These are phyloP conservation scores for Limenitis camilla DNA, from an alignment of 2,888 invertebrate species.

Conservation along the genomic window DNA sequence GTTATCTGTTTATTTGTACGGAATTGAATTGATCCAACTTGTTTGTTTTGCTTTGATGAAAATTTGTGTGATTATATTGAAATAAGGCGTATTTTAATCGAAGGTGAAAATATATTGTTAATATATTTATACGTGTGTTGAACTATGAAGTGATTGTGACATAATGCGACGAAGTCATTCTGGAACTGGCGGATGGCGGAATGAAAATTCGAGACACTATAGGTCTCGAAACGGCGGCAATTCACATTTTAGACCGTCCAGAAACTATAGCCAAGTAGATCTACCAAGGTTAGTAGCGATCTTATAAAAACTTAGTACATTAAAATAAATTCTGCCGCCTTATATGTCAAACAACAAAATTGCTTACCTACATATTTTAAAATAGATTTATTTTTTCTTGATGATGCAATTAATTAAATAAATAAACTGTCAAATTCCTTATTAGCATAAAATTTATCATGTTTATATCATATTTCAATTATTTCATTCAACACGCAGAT, in stretches of 20 bases:
- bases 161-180: slow-evolving; percentile 69
- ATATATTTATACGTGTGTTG: slow-evolving; percentile 18
- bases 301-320: background rate
- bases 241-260: slow-evolving; percentile 47
- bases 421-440: background rate
- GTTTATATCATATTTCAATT: slow-evolving; percentile 25
- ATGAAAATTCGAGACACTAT: slow-evolving; percentile 58
- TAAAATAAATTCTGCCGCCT: background rate
- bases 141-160: slow-evolving; percentile 46
- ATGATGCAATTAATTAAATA: background rate
- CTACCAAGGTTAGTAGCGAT: slow-evolving; percentile 39
- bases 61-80: slow-evolving; percentile 9
- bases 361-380: slow-evolving; percentile 2
- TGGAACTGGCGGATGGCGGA: slow-evolving; percentile 60
- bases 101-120: slow-evolving; percentile 6
- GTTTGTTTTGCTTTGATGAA: slow-evolving; percentile 25
- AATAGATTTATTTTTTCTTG: background rate
- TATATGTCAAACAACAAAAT: background rate
- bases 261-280: slow-evolving; percentile 39
- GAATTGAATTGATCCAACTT: slow-evolving; percentile 25
- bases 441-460: background rate
- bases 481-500: slow-evolving; percentile 33
- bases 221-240: slow-evolving; percentile 51
- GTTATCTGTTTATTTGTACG: background rate
- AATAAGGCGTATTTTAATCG: background rate